Evolutionary conservation across 2,888 invertebrate species (phyloP), one percentile per base, ranked within the genome.

Genomic region (Lepidocyrtoides sp.): DNA sequence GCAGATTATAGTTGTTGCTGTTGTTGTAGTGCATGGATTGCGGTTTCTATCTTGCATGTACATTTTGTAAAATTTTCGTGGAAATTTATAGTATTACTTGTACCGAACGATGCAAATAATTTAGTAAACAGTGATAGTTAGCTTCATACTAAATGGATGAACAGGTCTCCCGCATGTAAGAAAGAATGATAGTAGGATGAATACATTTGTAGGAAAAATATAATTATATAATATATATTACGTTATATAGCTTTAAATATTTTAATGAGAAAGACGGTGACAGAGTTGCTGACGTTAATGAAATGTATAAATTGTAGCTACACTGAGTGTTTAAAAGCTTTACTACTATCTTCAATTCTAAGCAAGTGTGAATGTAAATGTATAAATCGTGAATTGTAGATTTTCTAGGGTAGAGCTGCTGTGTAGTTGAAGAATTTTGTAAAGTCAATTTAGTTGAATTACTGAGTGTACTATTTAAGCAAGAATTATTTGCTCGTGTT

Each of bases 91-190:
- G 89, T 89, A 89, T 89, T 89, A 89, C 63, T 23, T 81, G 69
- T 88, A 88, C 66, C 82, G 82, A 82, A 69, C 79, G 89, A 89
- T 89, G 89, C 89, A 89, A 89, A 72, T 89, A 89, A 72, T 48
- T 29, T 72, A 81, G 36, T 57, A 54, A 51, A 60, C 48, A 82
- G 82, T 89, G 89, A 82, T 82, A 72, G 89, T 89, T 82, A 69
- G 72, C 63, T 44, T 44, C 44, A 44, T n/a, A 66, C 17, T 32
- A 85, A 41, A 14, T 79, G 79, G 36, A 23, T 77, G 69, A 63
- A 60, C 63, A 44, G 41, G 79, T 87, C 79, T 87, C 88, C 26
- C 36, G 44, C 20, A 63, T 82, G 44, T 82, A 41, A 10, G 41
- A 12, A 77, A 26, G 26, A 26, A 29, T 14, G 14, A 69, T 8